phyloP scores from a whole-genome alignment of 2,888 invertebrate species.

The Hirtodrosophila trivittata region DNA sequence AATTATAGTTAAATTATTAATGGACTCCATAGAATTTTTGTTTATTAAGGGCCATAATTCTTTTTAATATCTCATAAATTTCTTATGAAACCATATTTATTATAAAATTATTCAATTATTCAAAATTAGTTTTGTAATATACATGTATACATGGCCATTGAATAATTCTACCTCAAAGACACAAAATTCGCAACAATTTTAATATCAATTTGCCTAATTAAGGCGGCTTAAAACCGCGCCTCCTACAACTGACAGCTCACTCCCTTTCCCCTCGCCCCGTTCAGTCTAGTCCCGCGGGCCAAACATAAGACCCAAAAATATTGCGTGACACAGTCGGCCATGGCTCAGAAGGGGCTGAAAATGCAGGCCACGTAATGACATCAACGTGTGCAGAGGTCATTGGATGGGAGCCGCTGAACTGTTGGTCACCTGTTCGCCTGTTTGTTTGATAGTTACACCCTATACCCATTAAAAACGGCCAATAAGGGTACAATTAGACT shows the following conservation, averaged over 20 bases:
- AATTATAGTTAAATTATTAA: no score
- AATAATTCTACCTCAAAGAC: conserved; percentile 46
- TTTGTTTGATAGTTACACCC: not conserved
- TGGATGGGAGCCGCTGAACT: conserved; percentile 22
- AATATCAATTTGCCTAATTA: conserved; percentile 76
- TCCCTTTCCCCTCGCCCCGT: conserved; percentile 35
- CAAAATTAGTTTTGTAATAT: no score
- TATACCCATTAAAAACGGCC: no score
- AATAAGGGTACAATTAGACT: no score
- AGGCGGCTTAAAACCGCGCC: conserved; percentile 60
- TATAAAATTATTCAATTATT: not conserved
- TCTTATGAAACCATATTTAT: no score
- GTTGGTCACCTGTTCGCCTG: conserved; percentile 17
- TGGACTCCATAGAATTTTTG: no score
- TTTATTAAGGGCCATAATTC: no score
- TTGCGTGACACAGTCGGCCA: conserved; percentile 64
- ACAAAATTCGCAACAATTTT: conserved; percentile 53
- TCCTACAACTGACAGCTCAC: conserved; percentile 55
- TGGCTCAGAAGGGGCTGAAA: conserved; percentile 13
- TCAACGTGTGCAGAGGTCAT: conserved; percentile 61
- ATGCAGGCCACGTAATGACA: conserved; percentile 57
- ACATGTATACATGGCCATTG: conserved; percentile 15
- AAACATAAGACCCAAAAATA: conserved; percentile 59
- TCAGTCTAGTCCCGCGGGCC: conserved; percentile 15
- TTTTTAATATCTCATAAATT: no score